These are phyloP conservation scores for Hymenopus coronatus DNA, from an alignment of 2,888 invertebrate genomes.

Conservation along the genomic window DNA sequence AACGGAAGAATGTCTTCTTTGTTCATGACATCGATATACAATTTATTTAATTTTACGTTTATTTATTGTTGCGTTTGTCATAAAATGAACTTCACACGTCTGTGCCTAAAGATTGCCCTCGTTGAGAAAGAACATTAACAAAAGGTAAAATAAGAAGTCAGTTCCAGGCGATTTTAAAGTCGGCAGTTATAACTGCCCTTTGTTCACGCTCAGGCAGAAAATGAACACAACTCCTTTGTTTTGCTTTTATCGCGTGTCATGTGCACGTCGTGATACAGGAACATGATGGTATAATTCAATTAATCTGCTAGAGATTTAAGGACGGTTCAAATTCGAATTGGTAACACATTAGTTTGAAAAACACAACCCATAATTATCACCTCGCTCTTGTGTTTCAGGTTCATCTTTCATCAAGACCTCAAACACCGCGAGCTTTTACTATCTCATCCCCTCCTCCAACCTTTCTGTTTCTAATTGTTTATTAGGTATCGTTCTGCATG, in stretches of 20 bases:
- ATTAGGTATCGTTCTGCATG: neutral
- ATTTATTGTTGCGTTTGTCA: no score
- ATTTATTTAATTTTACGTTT: no score
- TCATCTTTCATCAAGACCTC: neutral
- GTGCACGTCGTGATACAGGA: neutral
- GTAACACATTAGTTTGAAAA: neutral
- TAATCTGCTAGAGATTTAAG: neutral
- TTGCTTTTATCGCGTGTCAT: neutral
- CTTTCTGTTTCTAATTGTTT: neutral
- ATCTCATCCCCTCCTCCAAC: neutral
- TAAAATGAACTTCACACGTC: no score
- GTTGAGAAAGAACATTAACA: no score
- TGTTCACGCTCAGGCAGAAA: neutral
- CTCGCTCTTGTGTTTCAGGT: neutral
- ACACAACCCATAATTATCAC: neutral
- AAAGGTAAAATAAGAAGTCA: neutral
- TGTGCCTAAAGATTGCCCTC: no score
- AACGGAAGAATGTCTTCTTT: no score
- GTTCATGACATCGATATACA: no score
- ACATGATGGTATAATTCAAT: neutral
- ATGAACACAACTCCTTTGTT: neutral
- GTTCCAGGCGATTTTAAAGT: no score
- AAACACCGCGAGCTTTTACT: neutral
- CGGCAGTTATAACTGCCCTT: neutral
- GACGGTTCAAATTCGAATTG: neutral